Evolutionary conservation across 2,113 vertebrate species (phyloP), one percentile per base, ranked within the genome.

Genomic region (Coptodon rendalli): DNA sequence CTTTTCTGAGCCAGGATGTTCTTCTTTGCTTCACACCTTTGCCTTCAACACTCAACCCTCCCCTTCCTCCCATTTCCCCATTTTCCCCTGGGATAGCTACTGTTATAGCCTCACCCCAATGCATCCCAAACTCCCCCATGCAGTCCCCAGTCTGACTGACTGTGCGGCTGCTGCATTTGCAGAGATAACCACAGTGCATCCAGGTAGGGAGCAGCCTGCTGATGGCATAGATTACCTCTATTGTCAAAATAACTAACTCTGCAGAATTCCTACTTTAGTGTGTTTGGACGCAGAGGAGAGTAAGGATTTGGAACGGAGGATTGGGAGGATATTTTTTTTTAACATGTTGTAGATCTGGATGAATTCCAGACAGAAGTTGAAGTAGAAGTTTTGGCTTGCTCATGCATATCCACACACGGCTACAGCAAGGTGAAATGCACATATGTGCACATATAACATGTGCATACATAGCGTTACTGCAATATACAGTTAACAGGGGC

Each of bases 181-280:
- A 93, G 92, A 96, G 96, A 96, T 96, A 96, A 97, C 95, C 95
- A 92, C 89, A 87, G 87, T 89, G 92, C 92, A 92, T 89, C 93
- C 93, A 95, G 92, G 94, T 96, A 89, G 84, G 90, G 91, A 94
- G 92, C 91, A 95, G 89, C 92, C 90, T 87, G 94, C 95, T 95
- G 96, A 96, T 96, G 96, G 94, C 93, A 90, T 90, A 96, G 96
- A 96, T 97, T 96, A 96, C 92, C 87, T 95, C 95, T 87, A 95
- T 97, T 96, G 96, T 96, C 92, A 92, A 95, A 96, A 95, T 96
- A 96, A 95, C 96, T 94, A 93, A 91, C 94, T 96, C 95, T 8
- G 95, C 96, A 96, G 94, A 96, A 96, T 96, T 95, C 93, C 92
- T 94, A 95, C 96, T 97, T 96, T 96, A 95, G 93, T 89, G 88